These are phyloP conservation scores for Rhamphomyia laevipes DNA, from an alignment of 2,888 invertebrate genomes.

Conservation along the genomic window DNA sequence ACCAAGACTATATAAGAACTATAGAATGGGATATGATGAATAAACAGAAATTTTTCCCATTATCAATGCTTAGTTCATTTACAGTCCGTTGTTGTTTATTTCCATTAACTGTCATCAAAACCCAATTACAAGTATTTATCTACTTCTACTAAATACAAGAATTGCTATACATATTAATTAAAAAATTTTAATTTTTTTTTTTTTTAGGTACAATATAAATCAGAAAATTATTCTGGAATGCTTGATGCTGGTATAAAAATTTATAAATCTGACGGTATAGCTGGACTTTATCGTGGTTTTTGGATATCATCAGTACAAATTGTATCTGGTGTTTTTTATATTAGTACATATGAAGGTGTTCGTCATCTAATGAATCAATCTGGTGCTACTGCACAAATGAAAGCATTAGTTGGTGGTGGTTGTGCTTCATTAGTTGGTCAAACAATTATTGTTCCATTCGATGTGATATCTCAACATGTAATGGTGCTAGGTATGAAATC, in stretches of 20 bases:
- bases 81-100: slow-evolving; percentile 62
- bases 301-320: slow-evolving; percentile 89
- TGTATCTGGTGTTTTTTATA: slow-evolving; percentile 78
- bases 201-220: slow-evolving; percentile 50
- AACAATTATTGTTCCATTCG: slow-evolving; percentile 92
- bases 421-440: slow-evolving; percentile 88
- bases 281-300: slow-evolving; percentile 87
- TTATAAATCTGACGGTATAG: slow-evolving; percentile 66
- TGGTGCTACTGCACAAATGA: slow-evolving; percentile 32
- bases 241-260: slow-evolving; percentile 85
- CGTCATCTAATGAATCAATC: slow-evolving; percentile 59
- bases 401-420: slow-evolving; percentile 80
- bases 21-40: slow-evolving; percentile 99
- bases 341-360: slow-evolving; percentile 87
- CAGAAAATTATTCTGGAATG: slow-evolving; percentile 74
- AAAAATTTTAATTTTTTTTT: too few species aligned
- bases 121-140: slow-evolving; percentile 86
- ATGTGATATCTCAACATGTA: slow-evolving; percentile 91
- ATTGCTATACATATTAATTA: too few species aligned
- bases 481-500: slow-evolving; percentile 73
- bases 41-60: slow-evolving; percentile 82
- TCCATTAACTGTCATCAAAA: slow-evolving; percentile 88
- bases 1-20: slow-evolving; percentile 50
- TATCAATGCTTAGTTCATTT: slow-evolving; percentile 69
- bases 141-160: neutral